Evolutionary conservation across 2,888 invertebrate genomes (phyloP).

Genomic region (Zygaena filipendulae): DNA sequence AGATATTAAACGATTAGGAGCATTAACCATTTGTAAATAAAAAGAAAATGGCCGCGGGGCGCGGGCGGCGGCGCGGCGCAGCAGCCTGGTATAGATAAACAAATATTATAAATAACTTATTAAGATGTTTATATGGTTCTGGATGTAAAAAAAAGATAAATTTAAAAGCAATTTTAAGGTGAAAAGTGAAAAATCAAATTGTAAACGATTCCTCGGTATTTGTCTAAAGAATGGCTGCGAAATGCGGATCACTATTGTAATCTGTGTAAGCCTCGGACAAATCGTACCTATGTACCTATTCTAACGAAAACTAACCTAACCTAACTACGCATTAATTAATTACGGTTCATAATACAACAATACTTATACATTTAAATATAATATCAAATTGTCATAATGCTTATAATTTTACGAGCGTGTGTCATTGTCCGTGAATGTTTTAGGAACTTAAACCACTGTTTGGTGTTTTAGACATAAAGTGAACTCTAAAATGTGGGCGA

Average conservation of each 20-base stretch:
- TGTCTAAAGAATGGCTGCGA: conserved; percentile 59
- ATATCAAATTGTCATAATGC: conserved; percentile 70
- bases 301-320: conserved; percentile 58
- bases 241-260: conserved; percentile 60
- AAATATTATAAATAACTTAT: conserved; percentile 66
- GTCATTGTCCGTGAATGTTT: conserved; percentile 69
- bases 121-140: conserved; percentile 71
- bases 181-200: conserved; percentile 37
- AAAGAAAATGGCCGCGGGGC: conserved; percentile 40
- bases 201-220: conserved; percentile 60
- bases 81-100: conserved; percentile 60
- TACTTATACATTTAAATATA: conserved; percentile 62
- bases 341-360: conserved; percentile 62
- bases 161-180: conserved; percentile 57
- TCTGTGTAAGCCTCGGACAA: conserved; percentile 63
- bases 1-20: conserved; percentile 75
- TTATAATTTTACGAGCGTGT: conserved; percentile 69
- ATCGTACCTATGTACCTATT: conserved; percentile 38
- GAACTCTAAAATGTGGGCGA: too few species aligned
- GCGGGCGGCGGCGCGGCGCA: conserved; percentile 38
- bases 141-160: conserved; percentile 63
- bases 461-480: conserved; percentile 60
- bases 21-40: conserved; percentile 78
- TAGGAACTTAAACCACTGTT: conserved; percentile 61
- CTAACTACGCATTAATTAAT: conserved; percentile 65